phyloP scores from a whole-genome alignment of 1,140 invertebrate species.

The Euura lappo region DNA sequence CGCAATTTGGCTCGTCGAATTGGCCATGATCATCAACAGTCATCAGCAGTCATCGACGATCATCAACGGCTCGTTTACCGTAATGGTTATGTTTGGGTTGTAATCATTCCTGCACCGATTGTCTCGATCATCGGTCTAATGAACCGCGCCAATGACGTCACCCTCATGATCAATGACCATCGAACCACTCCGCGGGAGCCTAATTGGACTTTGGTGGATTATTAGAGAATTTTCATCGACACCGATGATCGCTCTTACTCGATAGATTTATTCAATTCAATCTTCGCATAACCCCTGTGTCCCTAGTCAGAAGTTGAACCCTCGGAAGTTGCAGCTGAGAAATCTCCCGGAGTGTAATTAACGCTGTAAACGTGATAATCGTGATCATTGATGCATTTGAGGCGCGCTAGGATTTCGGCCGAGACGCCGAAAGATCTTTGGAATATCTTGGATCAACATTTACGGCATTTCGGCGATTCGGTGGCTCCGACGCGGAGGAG shows the following conservation, averaged over 20 bases:
- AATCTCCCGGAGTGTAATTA: too few species aligned
- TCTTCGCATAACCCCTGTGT: too few species aligned
- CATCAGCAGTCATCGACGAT: background rate
- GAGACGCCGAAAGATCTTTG: background rate
- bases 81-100: conserved; percentile 60
- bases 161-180: too few species aligned
- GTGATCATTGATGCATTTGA: background rate
- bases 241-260: too few species aligned
- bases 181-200: too few species aligned
- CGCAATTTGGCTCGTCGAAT: conserved; percentile 53
- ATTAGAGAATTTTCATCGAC: too few species aligned
- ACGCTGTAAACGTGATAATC: background rate
- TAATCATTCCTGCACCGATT: conserved; percentile 56
- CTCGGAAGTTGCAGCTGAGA: too few species aligned
- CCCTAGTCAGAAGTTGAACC: too few species aligned
- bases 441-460: conserved; percentile 27
- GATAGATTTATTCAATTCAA: too few species aligned
- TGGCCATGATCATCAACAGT: conserved; percentile 42
- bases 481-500: conserved; percentile 20
- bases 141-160: conserved; percentile 28
- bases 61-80: conserved; percentile 54
- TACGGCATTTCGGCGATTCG: conserved; percentile 48
- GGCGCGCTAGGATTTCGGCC: background rate
- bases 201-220: too few species aligned
- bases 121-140: conserved; percentile 53